Base-by-base conservation (phyloP, 2,888 invertebrate genomes). In the Pegoplata infirma region DNA sequence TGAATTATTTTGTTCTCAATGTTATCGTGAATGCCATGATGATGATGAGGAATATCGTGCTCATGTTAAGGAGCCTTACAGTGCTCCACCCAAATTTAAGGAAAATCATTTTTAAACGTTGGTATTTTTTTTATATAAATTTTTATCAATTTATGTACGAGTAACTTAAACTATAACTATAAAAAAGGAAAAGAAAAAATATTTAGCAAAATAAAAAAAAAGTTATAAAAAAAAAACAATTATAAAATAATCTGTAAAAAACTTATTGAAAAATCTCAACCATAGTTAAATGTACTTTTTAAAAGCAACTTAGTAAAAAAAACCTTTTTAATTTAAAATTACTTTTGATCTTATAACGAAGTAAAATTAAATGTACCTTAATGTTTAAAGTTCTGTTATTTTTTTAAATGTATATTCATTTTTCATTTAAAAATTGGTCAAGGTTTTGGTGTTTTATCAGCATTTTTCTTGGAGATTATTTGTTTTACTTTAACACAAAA, bases 1-100 rank as follows among this genome's bases (percentile, higher is more conserved):
- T 44, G 97, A 97, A 87, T 90, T 97, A 7, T 97, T 95, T 88
- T 97, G 97, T 88, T 90, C 91, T 12, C 88, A 90, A 69, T 97
- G 97, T 87, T 96, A 93, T 85, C 89, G 89, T 47, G 94, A 95
- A 83, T 93, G 93, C 81, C 94, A 93, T 86, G 92, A 93, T 84
- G 92, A 92, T 80, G 92, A 92, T 81, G 93, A 93, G 85, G 92
- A 91, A 23, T 92, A 88, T 82, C 86, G 87, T 0, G 71, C 69
- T 0, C 90, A 89, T 81, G 80, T 68, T 21, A 87, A 86, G 66
- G 83, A 86, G 32, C 81, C 85, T 0, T 89, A 87, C 63, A 82
- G 83, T 10, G 85, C 83, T 44, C 86, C 88, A 14, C 86, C 88
- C 28, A 86, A 85, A 66, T 86, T 89, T 36, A 89, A 88, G 58